phyloP scores from a whole-genome alignment of 2,113 vertebrate genomes.

The Hypomesus transpacificus region DNA sequence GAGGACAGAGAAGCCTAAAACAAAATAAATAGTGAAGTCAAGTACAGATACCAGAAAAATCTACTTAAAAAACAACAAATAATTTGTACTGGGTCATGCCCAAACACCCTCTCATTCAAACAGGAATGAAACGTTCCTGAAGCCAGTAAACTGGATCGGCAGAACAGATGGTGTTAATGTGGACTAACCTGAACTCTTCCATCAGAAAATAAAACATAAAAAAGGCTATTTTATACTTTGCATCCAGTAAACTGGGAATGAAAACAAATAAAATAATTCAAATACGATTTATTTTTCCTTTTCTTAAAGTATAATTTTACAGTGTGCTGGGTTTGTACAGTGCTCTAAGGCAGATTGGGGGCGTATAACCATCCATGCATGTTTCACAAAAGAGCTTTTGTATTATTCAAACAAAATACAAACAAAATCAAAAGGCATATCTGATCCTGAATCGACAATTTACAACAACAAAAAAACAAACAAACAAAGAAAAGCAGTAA shows the following conservation, averaged over 20 bases:
- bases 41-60: no score
- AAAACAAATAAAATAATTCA: constrained; percentile 19
- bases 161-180: no score
- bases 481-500: constrained; percentile 8
- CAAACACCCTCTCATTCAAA: no score
- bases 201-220: no score
- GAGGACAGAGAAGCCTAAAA: no score
- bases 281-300: constrained; percentile 42
- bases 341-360: constrained; percentile 41
- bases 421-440: constrained; percentile 29
- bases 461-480: constrained; percentile 6
- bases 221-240: background rate
- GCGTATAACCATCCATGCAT: constrained; percentile 42
- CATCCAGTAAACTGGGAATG: background rate
- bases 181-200: no score
- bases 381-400: constrained; percentile 33
- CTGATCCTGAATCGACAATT: constrained; percentile 20
- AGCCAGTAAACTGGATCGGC: no score
- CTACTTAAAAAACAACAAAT: no score
- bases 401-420: constrained; percentile 23
- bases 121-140: no score
- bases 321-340: constrained; percentile 53
- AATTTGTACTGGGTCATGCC: no score
- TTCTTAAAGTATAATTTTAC: constrained; percentile 42
- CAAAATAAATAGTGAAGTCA: no score